Evolutionary conservation across 2,113 vertebrate species (phyloP), one percentile per base, ranked within the genome.

Genomic region (Hippopotamus amphibius): DNA sequence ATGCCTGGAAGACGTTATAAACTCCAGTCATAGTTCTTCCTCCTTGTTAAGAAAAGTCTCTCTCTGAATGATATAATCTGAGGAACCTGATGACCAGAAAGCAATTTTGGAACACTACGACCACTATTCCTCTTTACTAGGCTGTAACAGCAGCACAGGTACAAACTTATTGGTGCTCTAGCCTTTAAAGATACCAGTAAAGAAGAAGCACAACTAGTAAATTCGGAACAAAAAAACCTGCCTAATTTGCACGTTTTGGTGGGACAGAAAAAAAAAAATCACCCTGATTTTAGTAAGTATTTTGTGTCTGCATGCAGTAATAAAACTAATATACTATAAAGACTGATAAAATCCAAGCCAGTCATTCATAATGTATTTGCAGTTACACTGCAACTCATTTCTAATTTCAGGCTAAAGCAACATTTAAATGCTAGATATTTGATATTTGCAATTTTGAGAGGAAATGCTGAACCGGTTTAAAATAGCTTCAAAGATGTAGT

Each of bases 31-130:
- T 46, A 84, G 37, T 76, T 98, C 11, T 92, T 96, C 93, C 72
- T 93, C 41, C 89, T 95, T 97, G 66, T 50, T 97, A 97, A 74
- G 95, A 53, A 98, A 96, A 98, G 90, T 41, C 33, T 69, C 48
- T 88, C 53, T n/a, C 57, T n/a, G 61, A 7, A n/a, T 92, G 61
- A 96, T 96, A 76, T 69, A 96, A 98, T 97, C 72, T 94, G 33
- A 90, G 77, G 77, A 94, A 97, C 43, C 57, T 98, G 97, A 98
- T 86, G 95, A 97, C 69, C 63, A 98, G 19, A 97, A 95, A 92
- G 43, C 0, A 7, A 95, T 93, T 96, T 87, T 66, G 80, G 28
- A 97, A 7, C 14, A 97, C 93, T 83, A 71, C 46, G 55, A 69
- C 7, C 26, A 66, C 19, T 41, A 13, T 95, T 97, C 3, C 12